Base-by-base conservation (phyloP, 2,888 invertebrate species). In the Parnassius mnemosyne region DNA sequence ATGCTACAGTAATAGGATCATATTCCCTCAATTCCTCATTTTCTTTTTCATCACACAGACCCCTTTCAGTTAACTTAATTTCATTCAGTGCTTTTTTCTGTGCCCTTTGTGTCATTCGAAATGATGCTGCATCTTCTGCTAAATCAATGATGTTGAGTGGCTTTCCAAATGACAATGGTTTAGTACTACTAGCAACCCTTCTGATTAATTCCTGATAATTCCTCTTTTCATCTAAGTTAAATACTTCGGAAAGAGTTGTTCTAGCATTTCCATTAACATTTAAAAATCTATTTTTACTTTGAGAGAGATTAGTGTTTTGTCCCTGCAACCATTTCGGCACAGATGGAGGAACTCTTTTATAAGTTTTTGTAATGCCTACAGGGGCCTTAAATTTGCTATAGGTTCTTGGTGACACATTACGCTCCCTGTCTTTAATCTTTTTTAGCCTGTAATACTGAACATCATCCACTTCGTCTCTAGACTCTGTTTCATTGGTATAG, bases 221-320 rank as follows among this genome's bases (percentile, higher is more conserved):
- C 71, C 81, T 85, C 72, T 93, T 93, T 67, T 93, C 93, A 69
- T 93, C 92, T 72, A 93, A 81, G 76, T 93, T 88, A 68, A 92
- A 92, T 60, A 93, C 88, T 76, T 92, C 91, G 44, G 91, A 84
- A 49, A 92, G 73, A 57, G 87, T 85, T 11, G 85, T 77, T 65
- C 83, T 80, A 44, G 76, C 72, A 60, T 83, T 87, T 10, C 89
- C 85, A 69, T 88, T 90, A 1, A 79, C 54, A 63, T 79, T 81
- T 65, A 76, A 66, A 65, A 75, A 78, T 74, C 77, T 81, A 73
- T 74, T 89, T 72, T 79, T 80, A 54, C 74, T 56, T 65, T 68
- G 71, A 53, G 78, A 74, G 65, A 81, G 71, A 76, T 81, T 85
- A n/a, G 72, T 66, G 65, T 79, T 83, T 25, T 75, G 66, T 43